These are phyloP conservation scores for Helleia helle DNA, from an alignment of 2,888 invertebrate species.

Conservation along the genomic window DNA sequence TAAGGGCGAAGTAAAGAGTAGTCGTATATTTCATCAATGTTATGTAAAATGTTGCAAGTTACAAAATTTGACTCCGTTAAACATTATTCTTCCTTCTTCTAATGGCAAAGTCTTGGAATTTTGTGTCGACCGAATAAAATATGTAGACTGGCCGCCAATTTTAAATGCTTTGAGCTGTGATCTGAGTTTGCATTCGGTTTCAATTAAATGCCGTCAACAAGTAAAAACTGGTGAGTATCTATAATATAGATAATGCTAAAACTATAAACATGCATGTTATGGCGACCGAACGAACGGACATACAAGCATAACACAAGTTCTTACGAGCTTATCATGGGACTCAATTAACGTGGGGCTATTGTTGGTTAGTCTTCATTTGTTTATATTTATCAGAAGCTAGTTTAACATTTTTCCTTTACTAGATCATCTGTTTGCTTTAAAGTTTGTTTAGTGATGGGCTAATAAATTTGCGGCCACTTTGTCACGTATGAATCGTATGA, in stretches of 20 bases:
- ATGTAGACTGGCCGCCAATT: slow-evolving; percentile 84
- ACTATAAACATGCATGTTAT: too few species aligned
- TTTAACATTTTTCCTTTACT: too few species aligned
- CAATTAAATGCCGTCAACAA: slow-evolving; percentile 76
- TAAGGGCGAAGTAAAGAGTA: slow-evolving; percentile 53
- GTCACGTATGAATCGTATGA: too few species aligned
- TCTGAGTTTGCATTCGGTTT: slow-evolving; percentile 79
- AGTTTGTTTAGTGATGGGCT: too few species aligned
- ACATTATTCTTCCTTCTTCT: slow-evolving; percentile 49
- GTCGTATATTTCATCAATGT: slow-evolving; percentile 64
- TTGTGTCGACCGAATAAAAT: slow-evolving; percentile 82
- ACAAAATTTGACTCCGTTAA: slow-evolving; percentile 58
- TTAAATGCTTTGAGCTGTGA: slow-evolving; percentile 82
- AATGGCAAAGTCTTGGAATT: slow-evolving; percentile 77
- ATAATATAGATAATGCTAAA: not conserved
- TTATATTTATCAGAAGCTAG: too few species aligned
- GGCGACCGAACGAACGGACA: too few species aligned
- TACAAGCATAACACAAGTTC: too few species aligned
- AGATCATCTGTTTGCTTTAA: too few species aligned
- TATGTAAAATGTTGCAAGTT: slow-evolving; percentile 67
- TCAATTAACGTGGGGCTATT: too few species aligned
- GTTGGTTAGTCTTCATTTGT: too few species aligned
- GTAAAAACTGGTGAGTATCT: slow-evolving; percentile 50
- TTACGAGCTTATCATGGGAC: too few species aligned
- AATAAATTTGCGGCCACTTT: too few species aligned